Evolutionary conservation across 2,797 vertebrate species (phyloP).

Genomic region (Enteromius treurensis): DNA sequence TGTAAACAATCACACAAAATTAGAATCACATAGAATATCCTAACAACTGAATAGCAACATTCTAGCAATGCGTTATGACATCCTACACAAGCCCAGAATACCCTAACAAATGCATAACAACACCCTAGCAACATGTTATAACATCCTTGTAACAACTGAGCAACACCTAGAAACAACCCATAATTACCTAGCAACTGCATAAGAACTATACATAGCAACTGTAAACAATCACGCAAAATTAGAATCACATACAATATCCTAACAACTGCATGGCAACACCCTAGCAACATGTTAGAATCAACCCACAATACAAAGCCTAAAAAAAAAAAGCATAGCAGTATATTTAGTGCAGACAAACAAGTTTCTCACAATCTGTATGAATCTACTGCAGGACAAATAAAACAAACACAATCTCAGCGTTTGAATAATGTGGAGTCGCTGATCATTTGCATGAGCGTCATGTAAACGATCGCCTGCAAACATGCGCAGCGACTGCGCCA

Average conservation of each 20-base stretch:
- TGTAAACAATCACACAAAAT: not conserved
- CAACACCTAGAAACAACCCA: not conserved
- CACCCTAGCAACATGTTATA: not conserved
- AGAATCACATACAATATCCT: no score
- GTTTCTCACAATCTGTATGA: not conserved
- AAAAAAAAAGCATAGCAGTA: not conserved
- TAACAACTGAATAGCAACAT: not conserved
- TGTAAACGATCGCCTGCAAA: conserved; percentile 40
- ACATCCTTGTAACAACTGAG: not conserved
- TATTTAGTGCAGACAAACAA: not conserved
- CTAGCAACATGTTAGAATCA: not conserved
- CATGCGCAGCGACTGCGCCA: not conserved
- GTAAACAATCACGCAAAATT: no score
- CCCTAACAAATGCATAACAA: not conserved
- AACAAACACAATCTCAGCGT: not conserved
- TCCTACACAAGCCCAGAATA: not conserved
- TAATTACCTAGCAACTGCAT: not conserved
- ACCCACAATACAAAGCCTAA: no score
- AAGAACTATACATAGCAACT: no score
- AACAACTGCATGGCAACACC: no score
- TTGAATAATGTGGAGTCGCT: conserved; percentile 32
- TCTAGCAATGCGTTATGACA: not conserved
- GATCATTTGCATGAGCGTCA: conserved; percentile 62
- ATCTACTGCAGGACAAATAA: conserved; percentile 4
- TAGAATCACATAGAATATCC: not conserved